A percentile compares a stretch with the other conserved stretches of the same genome.
Evolutionary conservation across 2,797 vertebrate species (phyloP).

Genomic region (Pseudochirops corinnae): DNA sequence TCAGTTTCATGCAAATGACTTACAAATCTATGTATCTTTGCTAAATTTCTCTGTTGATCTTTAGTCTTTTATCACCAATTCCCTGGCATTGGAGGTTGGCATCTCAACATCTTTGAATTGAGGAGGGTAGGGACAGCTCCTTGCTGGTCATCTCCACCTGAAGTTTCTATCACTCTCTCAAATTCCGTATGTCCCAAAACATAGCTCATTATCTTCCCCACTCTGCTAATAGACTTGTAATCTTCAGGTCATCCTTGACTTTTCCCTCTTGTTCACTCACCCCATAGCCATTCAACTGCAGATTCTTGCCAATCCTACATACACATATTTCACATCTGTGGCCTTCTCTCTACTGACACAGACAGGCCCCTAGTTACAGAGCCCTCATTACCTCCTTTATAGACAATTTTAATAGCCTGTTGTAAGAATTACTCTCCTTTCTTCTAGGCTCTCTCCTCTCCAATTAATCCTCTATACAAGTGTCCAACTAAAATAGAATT

Average conservation of each 20-base stretch:
- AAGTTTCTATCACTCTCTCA: neutral
- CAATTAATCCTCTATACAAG: neutral
- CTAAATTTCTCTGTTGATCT: neutral
- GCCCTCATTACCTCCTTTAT: neutral
- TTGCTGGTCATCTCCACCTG: neutral
- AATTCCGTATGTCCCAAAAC: neutral
- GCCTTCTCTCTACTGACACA: neutral
- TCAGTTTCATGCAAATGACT: neutral
- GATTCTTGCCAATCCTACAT: neutral
- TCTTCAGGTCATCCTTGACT: neutral
- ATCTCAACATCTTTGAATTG: neutral
- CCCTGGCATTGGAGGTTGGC: neutral
- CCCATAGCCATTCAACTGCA: neutral
- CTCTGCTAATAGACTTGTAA: neutral
- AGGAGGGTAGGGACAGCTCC: neutral
- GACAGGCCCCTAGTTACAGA: neutral
- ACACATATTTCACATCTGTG: neutral
- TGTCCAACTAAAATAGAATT: neutral
- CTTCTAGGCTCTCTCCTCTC: neutral
- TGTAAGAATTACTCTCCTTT: neutral
- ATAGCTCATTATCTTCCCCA: neutral
- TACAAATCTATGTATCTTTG: neutral
- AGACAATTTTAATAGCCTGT: neutral
- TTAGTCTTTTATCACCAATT: neutral
- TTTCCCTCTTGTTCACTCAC: neutral